A percentile compares a stretch with the other conserved stretches of the same genome.
These are phyloP conservation scores for Carduelis carduelis DNA, from an alignment of 2,797 vertebrate genomes.

Conservation along the genomic window DNA sequence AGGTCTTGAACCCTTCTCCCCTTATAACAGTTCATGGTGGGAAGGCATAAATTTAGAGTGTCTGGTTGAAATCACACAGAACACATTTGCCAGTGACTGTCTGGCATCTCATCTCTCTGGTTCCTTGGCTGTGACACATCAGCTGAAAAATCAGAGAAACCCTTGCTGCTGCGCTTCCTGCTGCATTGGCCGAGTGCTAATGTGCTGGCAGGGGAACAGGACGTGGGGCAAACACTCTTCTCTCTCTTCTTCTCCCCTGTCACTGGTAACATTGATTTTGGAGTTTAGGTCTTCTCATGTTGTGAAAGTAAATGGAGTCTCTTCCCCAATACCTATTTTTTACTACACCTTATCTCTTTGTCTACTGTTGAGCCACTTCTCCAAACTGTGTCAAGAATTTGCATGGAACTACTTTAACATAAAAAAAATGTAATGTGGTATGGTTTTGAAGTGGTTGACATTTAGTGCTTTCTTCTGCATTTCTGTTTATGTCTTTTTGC, in stretches of 20 bases:
- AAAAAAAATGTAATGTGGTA: rapidly evolving
- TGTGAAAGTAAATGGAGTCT: background rate
- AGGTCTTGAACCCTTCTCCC: background rate
- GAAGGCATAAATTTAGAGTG: background rate
- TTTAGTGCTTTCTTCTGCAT: background rate
- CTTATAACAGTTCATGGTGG: rapidly evolving
- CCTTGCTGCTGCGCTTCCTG: background rate
- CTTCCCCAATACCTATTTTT: background rate
- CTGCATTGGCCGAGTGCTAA: background rate
- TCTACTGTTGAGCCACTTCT: background rate
- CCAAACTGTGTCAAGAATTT: background rate
- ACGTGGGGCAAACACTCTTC: background rate
- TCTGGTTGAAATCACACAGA: background rate
- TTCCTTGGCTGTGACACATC: background rate
- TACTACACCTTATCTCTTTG: background rate
- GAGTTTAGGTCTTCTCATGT: background rate
- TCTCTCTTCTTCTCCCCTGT: background rate
- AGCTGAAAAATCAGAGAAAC: background rate
- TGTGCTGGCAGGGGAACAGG: background rate
- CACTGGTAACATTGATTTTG: background rate
- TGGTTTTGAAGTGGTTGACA: background rate
- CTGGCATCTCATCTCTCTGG: background rate
- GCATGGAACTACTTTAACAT: background rate
- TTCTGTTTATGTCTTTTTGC: background rate
- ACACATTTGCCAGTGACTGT: background rate